These are phyloP conservation scores for Pachliopta kotzebuea DNA, from an alignment of 2,888 invertebrate species.

Conservation along the genomic window DNA sequence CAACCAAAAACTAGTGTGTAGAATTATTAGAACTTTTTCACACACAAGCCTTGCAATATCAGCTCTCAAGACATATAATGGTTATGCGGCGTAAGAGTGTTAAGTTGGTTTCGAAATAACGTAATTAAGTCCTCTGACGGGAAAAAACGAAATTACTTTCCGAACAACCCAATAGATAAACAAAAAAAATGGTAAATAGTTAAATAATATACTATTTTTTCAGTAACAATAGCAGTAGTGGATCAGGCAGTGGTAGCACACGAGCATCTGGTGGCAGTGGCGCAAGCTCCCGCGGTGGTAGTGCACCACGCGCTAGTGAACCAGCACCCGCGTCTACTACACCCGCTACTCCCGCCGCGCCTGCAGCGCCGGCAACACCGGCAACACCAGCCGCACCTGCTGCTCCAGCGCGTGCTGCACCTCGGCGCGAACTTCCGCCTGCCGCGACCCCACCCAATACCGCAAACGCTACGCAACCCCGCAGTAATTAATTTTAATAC, in stretches of 20 bases:
- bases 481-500: constrained; percentile 39
- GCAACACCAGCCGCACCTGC: constrained; percentile 35
- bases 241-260: constrained; percentile 40
- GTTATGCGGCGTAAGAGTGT: too few relatives aligned
- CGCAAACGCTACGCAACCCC: constrained; percentile 45
- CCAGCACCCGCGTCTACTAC: constrained; percentile 38
- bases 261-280: constrained; percentile 57
- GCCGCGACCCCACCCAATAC: constrained; percentile 56
- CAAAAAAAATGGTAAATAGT: neutral
- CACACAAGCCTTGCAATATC: too few relatives aligned
- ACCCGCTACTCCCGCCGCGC: constrained; percentile 41
- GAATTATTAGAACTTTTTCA: too few relatives aligned
- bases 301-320: constrained; percentile 56
- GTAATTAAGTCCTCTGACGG: too few relatives aligned
- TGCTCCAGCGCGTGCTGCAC: constrained; percentile 33
- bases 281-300: constrained; percentile 72
- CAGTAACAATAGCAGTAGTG: constrained; percentile 62
- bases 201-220: neutral
- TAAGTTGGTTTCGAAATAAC: too few relatives aligned
- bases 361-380: constrained; percentile 46
- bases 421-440: constrained; percentile 38
- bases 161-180: too few relatives aligned
- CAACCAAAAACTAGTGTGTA: too few relatives aligned
- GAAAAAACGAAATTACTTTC: too few relatives aligned
- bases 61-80: too few relatives aligned